Evolutionary conservation across 2,113 vertebrate genomes (phyloP), one percentile per base, ranked within the genome.

Genomic region (Corvus cornix): DNA sequence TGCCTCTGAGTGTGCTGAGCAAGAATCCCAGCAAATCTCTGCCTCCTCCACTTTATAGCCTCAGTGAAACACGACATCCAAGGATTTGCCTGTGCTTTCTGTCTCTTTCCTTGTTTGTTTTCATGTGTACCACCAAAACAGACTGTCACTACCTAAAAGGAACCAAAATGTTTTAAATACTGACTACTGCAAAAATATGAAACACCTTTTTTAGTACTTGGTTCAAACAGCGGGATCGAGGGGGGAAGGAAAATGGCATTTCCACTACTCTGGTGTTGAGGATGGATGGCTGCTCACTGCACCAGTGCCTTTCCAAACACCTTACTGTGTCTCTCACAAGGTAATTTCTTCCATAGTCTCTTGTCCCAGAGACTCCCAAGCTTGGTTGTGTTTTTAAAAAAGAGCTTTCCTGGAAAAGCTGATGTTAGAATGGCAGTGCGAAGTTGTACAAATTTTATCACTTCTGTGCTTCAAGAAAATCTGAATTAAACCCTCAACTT

Each of bases 171-270:
- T 89, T 92, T 81, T 17, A 90, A 86, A 58, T 46, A 35, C 21
- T 46, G 64, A 59, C 64, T 74, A 68, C 64, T 83, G 52, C 72
- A 90, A 80, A 94, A 90, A 90, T 87, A 96, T 90, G 85, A 95
- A 95, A 96, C 86, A 93, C 76, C 90, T 93, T 84, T 95, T 96
- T 94, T 92, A 93, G 90, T 86, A 75, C 88, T 78, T 31, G 22
- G 18, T 70, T 93, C 82, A 95, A 96, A 90, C 59, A 86, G 51
- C 73, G 5, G 39, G 51, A 89, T 60, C 39, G 55, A 87, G 46
- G 4, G 3, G 28, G 27, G 43, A 73, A 87, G 52, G 67, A 82
- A 89, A 95, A 73, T 1, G 21, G 7, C 51, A 59, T 74, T 93
- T 83, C 72, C 49, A 85, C 18, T 0, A 2, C 58, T 51, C 16